A percentile compares a stretch with the other conserved stretches of the same genome.
These are phyloP conservation scores for Anoplolepis gracilipes DNA, from an alignment of 1,140 invertebrate genomes.

Conservation along the genomic window DNA sequence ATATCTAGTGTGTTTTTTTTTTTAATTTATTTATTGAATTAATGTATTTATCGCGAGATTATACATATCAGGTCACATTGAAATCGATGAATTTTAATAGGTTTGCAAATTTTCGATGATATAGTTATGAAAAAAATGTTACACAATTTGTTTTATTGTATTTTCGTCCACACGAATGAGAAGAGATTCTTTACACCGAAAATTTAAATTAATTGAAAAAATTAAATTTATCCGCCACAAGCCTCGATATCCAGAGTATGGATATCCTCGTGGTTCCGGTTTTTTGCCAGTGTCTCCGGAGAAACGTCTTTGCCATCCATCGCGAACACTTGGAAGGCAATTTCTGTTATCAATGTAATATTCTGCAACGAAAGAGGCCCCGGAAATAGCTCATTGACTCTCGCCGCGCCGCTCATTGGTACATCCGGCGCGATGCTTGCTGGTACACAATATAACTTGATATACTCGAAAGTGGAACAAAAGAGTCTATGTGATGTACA, in stretches of 20 bases:
- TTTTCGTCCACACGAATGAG: background rate
- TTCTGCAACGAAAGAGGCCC: constrained; percentile 79
- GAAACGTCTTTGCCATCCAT: constrained; percentile 59
- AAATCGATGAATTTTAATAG: background rate
- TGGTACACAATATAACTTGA: constrained; percentile 77
- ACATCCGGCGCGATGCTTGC: constrained; percentile 82
- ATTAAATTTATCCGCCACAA: background rate
- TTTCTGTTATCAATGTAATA: constrained; percentile 83
- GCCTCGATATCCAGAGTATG: background rate
- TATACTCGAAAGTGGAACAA: constrained; percentile 81
- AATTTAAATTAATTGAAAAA: background rate
- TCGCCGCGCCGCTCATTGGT: constrained; percentile 82
- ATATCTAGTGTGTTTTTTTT: too few species aligned
- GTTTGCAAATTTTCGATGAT: too few species aligned
- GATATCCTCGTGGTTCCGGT: background rate
- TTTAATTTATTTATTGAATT: too few species aligned
- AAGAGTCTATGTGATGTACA: constrained; percentile 68
- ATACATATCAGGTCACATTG: background rate
- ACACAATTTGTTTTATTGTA: background rate
- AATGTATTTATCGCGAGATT: too few species aligned
- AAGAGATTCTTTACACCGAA: background rate
- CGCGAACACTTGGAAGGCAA: constrained; percentile 74
- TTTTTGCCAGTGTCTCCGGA: constrained; percentile 43
- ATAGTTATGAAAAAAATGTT: background rate
- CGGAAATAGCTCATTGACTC: constrained; percentile 85